These are phyloP conservation scores for Coenobita brevimanus DNA, from an alignment of 1,140 invertebrate species.

Conservation along the genomic window DNA sequence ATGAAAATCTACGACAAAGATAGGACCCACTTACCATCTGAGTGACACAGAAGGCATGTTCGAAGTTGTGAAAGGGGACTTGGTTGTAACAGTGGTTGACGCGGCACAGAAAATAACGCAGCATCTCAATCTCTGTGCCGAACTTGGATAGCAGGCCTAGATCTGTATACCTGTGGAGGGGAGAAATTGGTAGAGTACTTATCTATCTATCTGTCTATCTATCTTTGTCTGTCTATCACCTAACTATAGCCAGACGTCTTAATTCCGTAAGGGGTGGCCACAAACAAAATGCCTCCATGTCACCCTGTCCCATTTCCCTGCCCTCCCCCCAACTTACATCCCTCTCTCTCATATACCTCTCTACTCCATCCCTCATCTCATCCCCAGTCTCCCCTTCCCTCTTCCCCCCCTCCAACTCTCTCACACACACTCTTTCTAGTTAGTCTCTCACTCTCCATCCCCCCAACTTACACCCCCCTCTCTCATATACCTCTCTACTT, in stretches of 20 bases:
- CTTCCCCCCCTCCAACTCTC: not conserved
- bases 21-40: conserved; percentile 84
- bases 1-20: not conserved
- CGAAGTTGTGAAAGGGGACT: conserved; percentile 92
- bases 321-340: too few species aligned
- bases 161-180: conserved; percentile 77
- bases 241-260: too few species aligned
- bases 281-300: too few species aligned
- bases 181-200: not conserved
- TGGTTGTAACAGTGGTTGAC: conserved; percentile 93
- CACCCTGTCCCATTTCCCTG: too few species aligned
- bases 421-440: not conserved
- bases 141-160: conserved; percentile 84
- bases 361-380: too few species aligned
- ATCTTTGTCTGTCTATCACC: too few species aligned
- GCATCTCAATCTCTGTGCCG: conserved; percentile 82
- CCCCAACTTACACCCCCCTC: not conserved
- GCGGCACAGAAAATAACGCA: conserved; percentile 83
- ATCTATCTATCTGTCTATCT: too few species aligned
- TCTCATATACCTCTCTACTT: not conserved
- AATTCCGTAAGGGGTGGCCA: too few species aligned
- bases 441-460: too few species aligned
- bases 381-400: too few species aligned
- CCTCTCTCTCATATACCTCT: too few species aligned
- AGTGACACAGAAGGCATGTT: conserved; percentile 91